phyloP scores from a whole-genome alignment of 2,797 vertebrate species.

The Aldrovandia affinis region DNA sequence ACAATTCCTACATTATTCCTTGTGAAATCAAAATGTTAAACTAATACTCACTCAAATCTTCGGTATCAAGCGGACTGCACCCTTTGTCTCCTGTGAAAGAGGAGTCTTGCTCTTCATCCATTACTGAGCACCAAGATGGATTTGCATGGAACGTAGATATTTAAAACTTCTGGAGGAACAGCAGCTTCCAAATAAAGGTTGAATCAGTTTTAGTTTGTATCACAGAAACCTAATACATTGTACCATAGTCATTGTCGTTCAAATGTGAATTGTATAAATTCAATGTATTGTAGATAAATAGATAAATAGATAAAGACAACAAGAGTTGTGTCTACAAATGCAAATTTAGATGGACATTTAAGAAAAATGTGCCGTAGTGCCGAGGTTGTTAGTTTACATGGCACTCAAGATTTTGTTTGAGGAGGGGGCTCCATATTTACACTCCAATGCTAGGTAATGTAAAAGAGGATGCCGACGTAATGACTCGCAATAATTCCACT shows the following conservation, averaged over 20 bases:
- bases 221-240: slow-evolving; percentile 21
- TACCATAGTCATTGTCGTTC: neutral
- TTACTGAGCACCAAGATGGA: slow-evolving; percentile 47
- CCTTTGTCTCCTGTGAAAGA: slow-evolving; percentile 34
- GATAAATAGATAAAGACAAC: no score
- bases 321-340: no score
- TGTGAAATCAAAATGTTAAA: neutral
- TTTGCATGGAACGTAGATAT: slow-evolving; percentile 44
- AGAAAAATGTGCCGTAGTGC: no score
- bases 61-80: slow-evolving; percentile 39
- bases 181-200: slow-evolving; percentile 54
- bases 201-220: slow-evolving; percentile 46
- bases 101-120: slow-evolving; percentile 52
- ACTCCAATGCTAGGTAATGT: no score
- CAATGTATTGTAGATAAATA: no score
- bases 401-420: no score
- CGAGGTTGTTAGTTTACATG: no score
- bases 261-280: neutral
- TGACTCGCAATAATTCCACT: no score
- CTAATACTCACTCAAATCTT: slow-evolving; percentile 57
- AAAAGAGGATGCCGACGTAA: no score
- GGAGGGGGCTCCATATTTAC: no score
- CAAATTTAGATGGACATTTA: no score
- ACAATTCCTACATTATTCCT: neutral
- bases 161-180: slow-evolving; percentile 46